Evolutionary conservation across 92 coral and sea anemone genomes (phyloP), one percentile per base, ranked within the genome.

Genomic region (Diadumene lineata): DNA sequence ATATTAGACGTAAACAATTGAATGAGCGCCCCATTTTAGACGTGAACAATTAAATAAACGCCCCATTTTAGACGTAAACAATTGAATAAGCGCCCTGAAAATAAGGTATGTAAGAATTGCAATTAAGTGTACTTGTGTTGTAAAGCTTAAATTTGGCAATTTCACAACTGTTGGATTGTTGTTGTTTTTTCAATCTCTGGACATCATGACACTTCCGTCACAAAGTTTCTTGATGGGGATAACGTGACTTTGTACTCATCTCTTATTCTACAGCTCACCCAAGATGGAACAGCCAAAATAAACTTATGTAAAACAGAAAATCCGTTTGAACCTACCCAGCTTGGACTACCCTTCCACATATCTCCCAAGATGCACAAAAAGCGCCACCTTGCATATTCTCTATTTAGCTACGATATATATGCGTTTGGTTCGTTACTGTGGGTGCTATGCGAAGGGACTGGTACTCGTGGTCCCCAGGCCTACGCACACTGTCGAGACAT

Each of bases 381-480:
- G 55, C 68, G 66, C 50, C 15, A 32, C 11, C 60, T 48, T 16
- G 80, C 61, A 55, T 21, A 0, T 72, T 1, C 27, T 15, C 31
- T 43, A 38, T 16, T 21, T 31, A 51, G 66, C 1, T 86, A 48
- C 56, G 91, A 86, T 51, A 72, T 86, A 73, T 86, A 86, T 50
- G 87, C 91, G 22, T 82, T 86, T 72, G 91, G 91, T 9, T 48
- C 73, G 38, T 50, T 86, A 66, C 66, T 76, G 68, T 86, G 91
- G 91, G 87, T 86, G 19, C 31, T 86, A 24, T 81, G 87, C 69
- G 91, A 86, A 23, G 91, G 91, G 51, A 51, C 87, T 34, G 91
- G 91, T 56, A 48, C 43, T 9, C 31, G 48, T 22, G 30, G 84
- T 11, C 90, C 90, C 25, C 48, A 76, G 48, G 87, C 58, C 68